These are phyloP conservation scores for Hyles euphorbiae DNA, from an alignment of 1,140 invertebrate species.

Conservation along the genomic window DNA sequence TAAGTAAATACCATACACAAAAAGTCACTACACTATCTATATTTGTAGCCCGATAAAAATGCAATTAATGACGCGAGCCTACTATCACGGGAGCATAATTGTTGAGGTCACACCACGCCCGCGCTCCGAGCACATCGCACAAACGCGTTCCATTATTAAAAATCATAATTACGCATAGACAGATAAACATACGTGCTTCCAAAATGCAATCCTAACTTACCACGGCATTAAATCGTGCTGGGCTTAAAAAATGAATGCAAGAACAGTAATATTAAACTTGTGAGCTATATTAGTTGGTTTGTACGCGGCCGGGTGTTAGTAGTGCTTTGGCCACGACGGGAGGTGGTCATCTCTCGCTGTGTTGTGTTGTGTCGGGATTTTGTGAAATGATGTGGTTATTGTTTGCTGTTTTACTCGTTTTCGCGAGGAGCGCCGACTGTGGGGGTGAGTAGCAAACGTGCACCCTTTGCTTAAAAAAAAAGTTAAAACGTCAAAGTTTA, in stretches of 20 bases:
- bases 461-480: not conserved
- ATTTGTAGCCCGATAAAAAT: too few species aligned
- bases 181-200: not conserved
- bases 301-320: not conserved
- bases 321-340: not conserved
- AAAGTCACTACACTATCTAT: too few species aligned
- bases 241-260: not conserved
- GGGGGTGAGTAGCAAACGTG: not conserved
- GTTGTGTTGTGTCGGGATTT: conserved; percentile 3
- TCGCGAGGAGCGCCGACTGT: not conserved
- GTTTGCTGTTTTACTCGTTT: not conserved
- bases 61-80: too few species aligned
- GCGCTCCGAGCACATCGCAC: not conserved
- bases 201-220: not conserved
- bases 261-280: conserved; percentile 1
- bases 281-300: conserved; percentile 1
- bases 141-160: not conserved
- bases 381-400: conserved; percentile 4
- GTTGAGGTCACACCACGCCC: conserved; percentile 5
- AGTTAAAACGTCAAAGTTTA: not conserved
- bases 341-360: conserved; percentile 1
- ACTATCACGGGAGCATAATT: too few species aligned
- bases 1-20: too few species aligned
- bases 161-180: conserved; percentile 1
- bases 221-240: not conserved